Percentiles rank a stretch among this genome's conserved stretches.
Evolutionary conservation across 2,113 vertebrate species (phyloP).

Genomic region (Varanus salvator): DNA sequence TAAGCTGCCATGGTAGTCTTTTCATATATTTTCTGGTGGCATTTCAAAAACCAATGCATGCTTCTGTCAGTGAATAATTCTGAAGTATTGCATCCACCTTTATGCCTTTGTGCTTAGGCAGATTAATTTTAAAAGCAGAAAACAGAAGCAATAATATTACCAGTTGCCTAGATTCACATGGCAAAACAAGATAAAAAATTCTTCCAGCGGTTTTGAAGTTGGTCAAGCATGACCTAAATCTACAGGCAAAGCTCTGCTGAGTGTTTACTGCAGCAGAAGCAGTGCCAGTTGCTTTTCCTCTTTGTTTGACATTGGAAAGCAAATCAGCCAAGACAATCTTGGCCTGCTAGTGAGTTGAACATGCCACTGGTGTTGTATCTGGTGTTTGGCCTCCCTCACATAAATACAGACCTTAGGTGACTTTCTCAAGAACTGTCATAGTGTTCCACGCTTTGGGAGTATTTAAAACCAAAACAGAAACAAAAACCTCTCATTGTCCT

Average conservation of each 20-base stretch:
- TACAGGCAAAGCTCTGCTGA: conserved; percentile 27
- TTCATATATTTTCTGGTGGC: background rate
- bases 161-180: background rate
- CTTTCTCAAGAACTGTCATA: conserved; percentile 8
- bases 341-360: conserved; percentile 25
- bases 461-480: too few species aligned
- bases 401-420: background rate
- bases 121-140: background rate
- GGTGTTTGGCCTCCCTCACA: conserved; percentile 13
- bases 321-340: conserved; percentile 28
- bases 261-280: conserved; percentile 21
- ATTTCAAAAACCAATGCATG: background rate
- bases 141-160: background rate
- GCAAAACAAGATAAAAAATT: conserved; percentile 32
- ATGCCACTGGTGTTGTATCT: conserved; percentile 10
- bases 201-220: conserved; percentile 29
- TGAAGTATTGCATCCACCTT: background rate
- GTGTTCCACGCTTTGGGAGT: background rate
- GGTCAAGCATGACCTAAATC: conserved; percentile 38
- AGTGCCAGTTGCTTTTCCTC: conserved; percentile 12
- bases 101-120: background rate
- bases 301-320: conserved; percentile 26
- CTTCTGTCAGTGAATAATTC: background rate
- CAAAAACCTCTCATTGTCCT: background rate
- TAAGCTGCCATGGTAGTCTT: background rate